Percentiles rank a stretch among this genome's conserved stretches.
phyloP scores from a whole-genome alignment of 2,113 vertebrate species.

The Pterocles orientalis region DNA sequence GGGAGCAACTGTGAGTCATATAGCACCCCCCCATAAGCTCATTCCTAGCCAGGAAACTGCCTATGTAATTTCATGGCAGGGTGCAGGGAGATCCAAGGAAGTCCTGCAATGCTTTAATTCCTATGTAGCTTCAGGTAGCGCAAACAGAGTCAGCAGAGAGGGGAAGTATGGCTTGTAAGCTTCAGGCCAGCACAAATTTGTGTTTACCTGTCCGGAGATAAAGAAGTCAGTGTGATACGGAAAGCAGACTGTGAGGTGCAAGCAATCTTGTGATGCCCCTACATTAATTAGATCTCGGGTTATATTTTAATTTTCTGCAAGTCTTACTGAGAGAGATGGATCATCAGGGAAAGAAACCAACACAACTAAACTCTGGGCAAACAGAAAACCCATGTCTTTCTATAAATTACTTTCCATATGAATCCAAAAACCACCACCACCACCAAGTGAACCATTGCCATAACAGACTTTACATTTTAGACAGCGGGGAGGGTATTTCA shows the following conservation, averaged over 20 bases:
- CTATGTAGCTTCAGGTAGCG: not conserved
- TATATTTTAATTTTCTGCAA: not conserved
- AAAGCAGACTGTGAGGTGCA: not conserved
- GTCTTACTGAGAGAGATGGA: not conserved
- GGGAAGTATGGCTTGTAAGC: not conserved
- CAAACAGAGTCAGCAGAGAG: not conserved
- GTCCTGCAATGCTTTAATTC: not conserved
- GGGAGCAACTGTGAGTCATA: not conserved
- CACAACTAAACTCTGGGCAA: not conserved
- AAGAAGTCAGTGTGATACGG: not conserved
- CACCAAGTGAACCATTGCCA: fast-evolving
- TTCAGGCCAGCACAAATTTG: not conserved
- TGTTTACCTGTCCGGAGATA: not conserved
- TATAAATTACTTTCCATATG: not conserved
- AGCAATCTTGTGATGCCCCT: not conserved
- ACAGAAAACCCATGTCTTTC: not conserved
- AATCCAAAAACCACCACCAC: not conserved
- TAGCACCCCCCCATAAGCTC: fast-evolving
- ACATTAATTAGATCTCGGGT: not conserved
- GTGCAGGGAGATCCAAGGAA: not conserved
- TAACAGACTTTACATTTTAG: not conserved
- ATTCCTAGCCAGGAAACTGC: not conserved
- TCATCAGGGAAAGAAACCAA: not conserved
- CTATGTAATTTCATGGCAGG: not conserved
- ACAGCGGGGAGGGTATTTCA: not conserved